These are phyloP conservation scores for Sminthopsis crassicaudata DNA, from an alignment of 2,113 vertebrate genomes.

Conservation along the genomic window DNA sequence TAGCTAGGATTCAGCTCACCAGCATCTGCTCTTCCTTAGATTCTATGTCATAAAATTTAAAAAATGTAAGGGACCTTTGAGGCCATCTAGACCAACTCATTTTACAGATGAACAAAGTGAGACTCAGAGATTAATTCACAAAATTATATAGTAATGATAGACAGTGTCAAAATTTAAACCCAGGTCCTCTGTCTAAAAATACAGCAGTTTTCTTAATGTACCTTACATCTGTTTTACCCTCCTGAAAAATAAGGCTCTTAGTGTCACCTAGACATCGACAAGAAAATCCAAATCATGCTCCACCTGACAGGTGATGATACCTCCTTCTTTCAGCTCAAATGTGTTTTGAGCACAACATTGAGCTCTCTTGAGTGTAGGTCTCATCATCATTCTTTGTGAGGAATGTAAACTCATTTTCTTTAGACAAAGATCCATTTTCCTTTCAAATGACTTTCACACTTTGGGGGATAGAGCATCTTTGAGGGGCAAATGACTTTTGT, in stretches of 20 bases:
- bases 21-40: no score
- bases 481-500: conserved; percentile 27
- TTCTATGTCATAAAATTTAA: no score
- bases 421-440: background rate
- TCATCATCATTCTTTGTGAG: background rate
- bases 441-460: background rate
- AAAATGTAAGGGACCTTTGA: no score
- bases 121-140: no score
- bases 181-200: no score
- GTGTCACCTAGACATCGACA: background rate
- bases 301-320: background rate
- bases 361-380: background rate
- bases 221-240: background rate
- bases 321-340: background rate
- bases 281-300: background rate
- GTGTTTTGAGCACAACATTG: background rate
- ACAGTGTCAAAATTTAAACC: no score
- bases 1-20: no score
- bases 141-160: no score
- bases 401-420: background rate
- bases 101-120: no score
- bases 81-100: no score
- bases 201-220: no score
- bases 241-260: background rate
- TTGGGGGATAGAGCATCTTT: background rate